Evolutionary conservation across 1,140 invertebrate genomes (phyloP).

Genomic region (Euwallacea fornicatus): DNA sequence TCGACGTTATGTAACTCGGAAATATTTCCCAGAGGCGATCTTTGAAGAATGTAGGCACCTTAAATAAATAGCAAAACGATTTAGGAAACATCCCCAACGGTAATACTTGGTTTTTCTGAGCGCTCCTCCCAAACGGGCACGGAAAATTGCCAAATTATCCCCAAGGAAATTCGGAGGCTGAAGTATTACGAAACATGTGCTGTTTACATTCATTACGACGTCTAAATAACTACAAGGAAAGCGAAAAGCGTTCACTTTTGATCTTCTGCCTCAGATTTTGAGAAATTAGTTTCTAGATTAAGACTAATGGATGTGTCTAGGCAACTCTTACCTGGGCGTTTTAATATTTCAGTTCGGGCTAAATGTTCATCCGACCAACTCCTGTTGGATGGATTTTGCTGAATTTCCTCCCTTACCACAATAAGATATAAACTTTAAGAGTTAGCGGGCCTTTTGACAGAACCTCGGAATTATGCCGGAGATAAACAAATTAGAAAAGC

Average conservation of each 20-base stretch:
- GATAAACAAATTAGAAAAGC: constrained; percentile 36
- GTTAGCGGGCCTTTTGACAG: constrained; percentile 25
- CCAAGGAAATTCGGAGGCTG: constrained; percentile 12
- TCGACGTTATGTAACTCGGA: neutral
- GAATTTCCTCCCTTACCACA: neutral
- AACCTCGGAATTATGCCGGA: constrained; percentile 25
- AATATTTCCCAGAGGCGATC: constrained; percentile 12
- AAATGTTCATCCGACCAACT: no score
- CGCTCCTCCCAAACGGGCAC: constrained; percentile 5
- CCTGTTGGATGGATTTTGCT: no score
- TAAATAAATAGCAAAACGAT: constrained; percentile 23
- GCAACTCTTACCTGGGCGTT: no score
- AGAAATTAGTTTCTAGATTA: no score
- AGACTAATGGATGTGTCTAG: no score
- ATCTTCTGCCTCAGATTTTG: no score
- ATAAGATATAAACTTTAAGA: constrained; percentile 26
- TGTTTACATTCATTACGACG: constrained; percentile 6
- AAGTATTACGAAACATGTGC: constrained; percentile 5
- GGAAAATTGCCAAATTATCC: constrained; percentile 24
- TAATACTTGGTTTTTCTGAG: constrained; percentile 18
- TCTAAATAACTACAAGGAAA: no score
- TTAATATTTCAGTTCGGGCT: no score
- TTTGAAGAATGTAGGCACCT: constrained; percentile 17
- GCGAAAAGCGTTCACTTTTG: no score
- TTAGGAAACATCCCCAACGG: constrained; percentile 16